Evolutionary conservation across 2,797 vertebrate species (phyloP), one percentile per base, ranked within the genome.

Genomic region (Naso thynnoides): DNA sequence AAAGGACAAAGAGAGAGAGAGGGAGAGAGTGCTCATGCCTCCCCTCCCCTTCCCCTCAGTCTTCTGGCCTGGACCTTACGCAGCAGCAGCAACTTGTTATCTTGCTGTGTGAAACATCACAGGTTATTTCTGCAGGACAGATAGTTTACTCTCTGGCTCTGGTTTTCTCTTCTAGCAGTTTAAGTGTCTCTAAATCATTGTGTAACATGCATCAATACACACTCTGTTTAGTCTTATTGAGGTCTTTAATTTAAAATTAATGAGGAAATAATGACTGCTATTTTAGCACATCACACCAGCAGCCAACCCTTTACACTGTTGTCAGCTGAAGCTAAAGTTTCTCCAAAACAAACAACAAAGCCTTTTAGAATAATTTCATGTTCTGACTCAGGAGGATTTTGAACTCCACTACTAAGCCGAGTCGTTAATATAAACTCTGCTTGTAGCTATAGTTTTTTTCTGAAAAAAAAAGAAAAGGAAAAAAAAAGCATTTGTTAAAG

Each of bases 71-170:
- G 74, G 76, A 81, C 84, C 60, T 73, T 78, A 83, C 60, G 87
- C 80, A 87, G 78, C 74, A 87, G 78, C 74, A 85, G 78, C 67
- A 66, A 76, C 88, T 82, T 82, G 77, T 91, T 92, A 91, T 91
- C 89, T 82, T 71, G 59, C 73, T 65, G 71, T 77, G 73, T 86
- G 85, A 93, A 86, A 85, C 87, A 87, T 88, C 79, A 68, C 79
- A 85, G 79, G 60, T 83, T 88, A 70, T 86, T 90, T 88, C 78
- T 75, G 71, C 55, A 47, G 33, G 59, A 76, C 71, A 66, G 67
- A 67, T 71, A 48, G 72, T 77, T 86, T 79, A 68, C 76, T 75
- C 53, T 69, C 59, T 56, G 56, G 61, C 70, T 86, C 76, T 19
- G 1, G 19, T 58, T 76, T 68, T 67, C 59, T 70, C 57, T 76